phyloP scores from a whole-genome alignment of 2,113 vertebrate genomes.

The Eonycteris spelaea region DNA sequence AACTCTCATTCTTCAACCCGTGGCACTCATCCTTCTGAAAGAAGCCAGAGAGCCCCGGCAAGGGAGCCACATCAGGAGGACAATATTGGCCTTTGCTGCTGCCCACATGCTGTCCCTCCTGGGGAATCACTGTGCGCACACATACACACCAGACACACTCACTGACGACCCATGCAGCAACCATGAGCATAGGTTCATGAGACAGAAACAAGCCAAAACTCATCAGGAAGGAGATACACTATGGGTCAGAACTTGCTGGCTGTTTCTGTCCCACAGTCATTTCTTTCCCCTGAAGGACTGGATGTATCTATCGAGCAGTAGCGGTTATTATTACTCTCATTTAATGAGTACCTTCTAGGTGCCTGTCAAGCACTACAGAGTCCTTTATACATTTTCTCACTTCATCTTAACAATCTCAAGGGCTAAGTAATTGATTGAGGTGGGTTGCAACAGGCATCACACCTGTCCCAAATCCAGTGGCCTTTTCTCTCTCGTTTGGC shows the following conservation, averaged over 20 bases:
- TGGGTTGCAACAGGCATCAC: not conserved
- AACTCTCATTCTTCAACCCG: slow-evolving; percentile 52
- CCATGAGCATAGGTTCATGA: not conserved
- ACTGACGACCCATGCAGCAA: not conserved
- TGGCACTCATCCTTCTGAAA: slow-evolving; percentile 52
- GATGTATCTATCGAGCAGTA: not conserved
- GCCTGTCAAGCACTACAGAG: not conserved
- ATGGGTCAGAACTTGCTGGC: not conserved
- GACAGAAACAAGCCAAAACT: not conserved
- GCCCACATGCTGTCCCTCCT: not conserved
- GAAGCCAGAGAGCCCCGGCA: slow-evolving; percentile 46
- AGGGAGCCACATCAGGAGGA: not conserved
- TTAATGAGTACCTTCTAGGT: not conserved
- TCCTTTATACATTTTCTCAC: not conserved
- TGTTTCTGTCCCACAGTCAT: not conserved
- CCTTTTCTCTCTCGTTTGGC: not conserved
- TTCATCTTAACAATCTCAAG: not conserved
- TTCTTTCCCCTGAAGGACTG: not conserved
- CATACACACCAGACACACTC: not conserved
- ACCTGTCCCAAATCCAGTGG: not conserved
- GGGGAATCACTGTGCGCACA: not conserved
- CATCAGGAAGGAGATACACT: not conserved
- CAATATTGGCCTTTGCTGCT: not conserved
- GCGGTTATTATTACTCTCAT: not conserved
- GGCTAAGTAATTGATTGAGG: not conserved